These are phyloP conservation scores for Polypedilum vanderplanki DNA, from an alignment of 1,140 invertebrate genomes.

Conservation along the genomic window DNA sequence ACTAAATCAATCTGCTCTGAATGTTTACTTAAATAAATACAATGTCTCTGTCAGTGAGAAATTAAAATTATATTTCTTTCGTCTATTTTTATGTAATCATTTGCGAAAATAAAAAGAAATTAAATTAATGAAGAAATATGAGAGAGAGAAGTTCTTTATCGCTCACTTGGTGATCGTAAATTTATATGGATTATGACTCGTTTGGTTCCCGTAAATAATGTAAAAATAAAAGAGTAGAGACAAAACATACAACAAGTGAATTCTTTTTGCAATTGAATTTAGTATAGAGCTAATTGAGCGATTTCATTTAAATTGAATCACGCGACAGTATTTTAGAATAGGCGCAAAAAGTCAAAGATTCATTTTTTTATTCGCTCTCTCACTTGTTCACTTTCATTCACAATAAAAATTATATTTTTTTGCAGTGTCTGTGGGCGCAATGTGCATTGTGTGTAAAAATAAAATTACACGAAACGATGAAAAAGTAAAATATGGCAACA, in stretches of 20 bases:
- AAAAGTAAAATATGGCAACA: background rate
- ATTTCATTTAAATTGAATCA: background rate
- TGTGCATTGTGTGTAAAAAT: background rate
- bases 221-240: background rate
- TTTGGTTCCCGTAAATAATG: background rate
- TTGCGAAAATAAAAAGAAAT: background rate
- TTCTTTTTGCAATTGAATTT: background rate
- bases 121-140: background rate
- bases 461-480: background rate
- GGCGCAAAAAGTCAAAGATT: background rate
- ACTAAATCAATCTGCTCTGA: too few species aligned
- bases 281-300: background rate
- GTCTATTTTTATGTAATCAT: slow-evolving; percentile 10
- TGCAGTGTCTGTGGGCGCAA: background rate
- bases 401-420: background rate
- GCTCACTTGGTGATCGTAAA: slow-evolving; percentile 4
- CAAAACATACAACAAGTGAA: too few species aligned
- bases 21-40: too few species aligned
- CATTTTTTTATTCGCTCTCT: too few species aligned
- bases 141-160: background rate
- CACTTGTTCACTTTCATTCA: background rate
- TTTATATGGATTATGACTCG: slow-evolving; percentile 4
- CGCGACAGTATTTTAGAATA: background rate
- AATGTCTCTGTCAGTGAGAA: too few species aligned
- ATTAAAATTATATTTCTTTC: too few species aligned